These are phyloP conservation scores for Benthochromis sp. DNA, from an alignment of 2,113 vertebrate genomes.

Conservation along the genomic window DNA sequence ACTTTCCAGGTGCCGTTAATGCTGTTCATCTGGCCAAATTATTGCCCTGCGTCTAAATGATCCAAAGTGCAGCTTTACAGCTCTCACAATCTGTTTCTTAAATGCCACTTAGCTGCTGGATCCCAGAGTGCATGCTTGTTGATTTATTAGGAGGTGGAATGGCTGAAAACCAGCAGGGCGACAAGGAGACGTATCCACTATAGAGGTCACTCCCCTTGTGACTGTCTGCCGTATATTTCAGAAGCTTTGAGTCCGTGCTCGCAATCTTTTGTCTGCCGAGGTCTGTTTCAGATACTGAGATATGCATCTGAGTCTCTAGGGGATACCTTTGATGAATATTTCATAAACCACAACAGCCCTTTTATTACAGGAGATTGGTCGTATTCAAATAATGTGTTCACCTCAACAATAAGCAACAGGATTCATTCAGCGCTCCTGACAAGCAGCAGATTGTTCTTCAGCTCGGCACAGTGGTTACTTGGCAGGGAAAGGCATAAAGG, in stretches of 20 bases:
- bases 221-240: slow-evolving; percentile 31
- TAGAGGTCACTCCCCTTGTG: slow-evolving; percentile 52
- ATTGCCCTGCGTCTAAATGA: slow-evolving; percentile 56
- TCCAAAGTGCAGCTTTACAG: slow-evolving; percentile 55
- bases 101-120: slow-evolving; percentile 69
- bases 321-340: slow-evolving; percentile 69
- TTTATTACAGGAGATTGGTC: slow-evolving; percentile 63
- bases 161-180: slow-evolving; percentile 53
- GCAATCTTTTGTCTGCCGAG: slow-evolving; percentile 49
- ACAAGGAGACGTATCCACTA: slow-evolving; percentile 41
- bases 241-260: slow-evolving; percentile 19
- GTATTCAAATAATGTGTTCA: slow-evolving; percentile 59
- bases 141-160: slow-evolving; percentile 59
- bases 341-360: slow-evolving; percentile 57
- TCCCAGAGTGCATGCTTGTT: slow-evolving; percentile 46
- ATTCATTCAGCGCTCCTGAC: slow-evolving; percentile 49
- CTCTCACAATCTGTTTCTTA: slow-evolving; percentile 60
- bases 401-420: slow-evolving; percentile 55
- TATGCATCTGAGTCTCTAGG: slow-evolving; percentile 43
- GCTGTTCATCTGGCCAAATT: slow-evolving; percentile 62
- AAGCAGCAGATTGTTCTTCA: slow-evolving; percentile 45
- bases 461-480: slow-evolving; percentile 20
- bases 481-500: slow-evolving; percentile 20
- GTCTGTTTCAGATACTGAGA: slow-evolving; percentile 55
- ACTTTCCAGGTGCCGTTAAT: slow-evolving; percentile 50